Evolutionary conservation across 2,113 vertebrate species (phyloP).

Genomic region (Pelecanoides urinatrix): DNA sequence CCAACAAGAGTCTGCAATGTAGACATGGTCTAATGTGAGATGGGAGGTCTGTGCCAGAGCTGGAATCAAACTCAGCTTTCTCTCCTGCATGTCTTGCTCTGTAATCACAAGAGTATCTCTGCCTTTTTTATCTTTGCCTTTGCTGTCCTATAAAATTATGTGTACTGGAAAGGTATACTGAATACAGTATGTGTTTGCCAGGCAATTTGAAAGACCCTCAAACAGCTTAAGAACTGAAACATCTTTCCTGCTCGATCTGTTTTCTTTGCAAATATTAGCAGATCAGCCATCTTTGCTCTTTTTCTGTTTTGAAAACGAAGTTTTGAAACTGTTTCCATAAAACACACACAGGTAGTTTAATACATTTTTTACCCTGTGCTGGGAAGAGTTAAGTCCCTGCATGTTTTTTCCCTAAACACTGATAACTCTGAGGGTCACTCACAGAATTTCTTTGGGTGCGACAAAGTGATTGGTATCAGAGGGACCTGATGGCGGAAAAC

Average conservation of each 20-base stretch:
- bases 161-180: not conserved
- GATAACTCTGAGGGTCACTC: not conserved
- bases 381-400: not conserved
- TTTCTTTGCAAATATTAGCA: not conserved
- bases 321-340: not conserved
- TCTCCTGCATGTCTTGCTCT: accelerated
- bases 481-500: not conserved
- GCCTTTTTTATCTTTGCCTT: not conserved
- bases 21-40: accelerated
- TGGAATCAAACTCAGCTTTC: not conserved
- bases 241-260: not conserved
- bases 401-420: not conserved
- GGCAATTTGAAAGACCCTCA: not conserved
- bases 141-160: not conserved
- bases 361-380: not conserved
- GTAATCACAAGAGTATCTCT: not conserved
- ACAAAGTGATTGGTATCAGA: not conserved
- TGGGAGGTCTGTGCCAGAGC: not conserved
- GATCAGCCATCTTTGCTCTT: not conserved
- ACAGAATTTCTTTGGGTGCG: not conserved
- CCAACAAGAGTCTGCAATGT: not conserved
- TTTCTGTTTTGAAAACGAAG: not conserved
- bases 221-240: not conserved
- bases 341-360: not conserved
- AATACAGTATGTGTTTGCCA: not conserved